phyloP scores from a whole-genome alignment of 2,888 invertebrate genomes.

The Apantesis nais region DNA sequence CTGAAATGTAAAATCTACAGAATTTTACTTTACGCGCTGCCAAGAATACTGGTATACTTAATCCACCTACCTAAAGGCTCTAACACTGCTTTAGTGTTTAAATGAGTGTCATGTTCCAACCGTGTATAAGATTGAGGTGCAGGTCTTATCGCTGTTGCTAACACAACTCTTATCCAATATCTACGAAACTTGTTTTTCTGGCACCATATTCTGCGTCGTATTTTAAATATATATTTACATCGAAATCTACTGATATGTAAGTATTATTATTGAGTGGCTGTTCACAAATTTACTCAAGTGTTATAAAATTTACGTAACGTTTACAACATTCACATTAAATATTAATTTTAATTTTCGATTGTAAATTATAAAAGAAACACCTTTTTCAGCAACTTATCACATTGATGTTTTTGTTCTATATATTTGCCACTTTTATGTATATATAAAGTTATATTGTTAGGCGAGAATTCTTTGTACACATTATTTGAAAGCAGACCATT shows the following conservation, averaged over 20 bases:
- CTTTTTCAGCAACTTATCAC: not conserved
- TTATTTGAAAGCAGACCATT: too few relatives aligned
- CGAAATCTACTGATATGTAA: conserved; percentile 14
- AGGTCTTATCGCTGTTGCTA: conserved; percentile 15
- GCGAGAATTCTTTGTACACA: not conserved
- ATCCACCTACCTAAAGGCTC: not conserved
- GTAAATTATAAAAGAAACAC: conserved; percentile 4
- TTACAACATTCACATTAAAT: conserved; percentile 4
- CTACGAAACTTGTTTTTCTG: conserved; percentile 9
- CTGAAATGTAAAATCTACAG: not conserved
- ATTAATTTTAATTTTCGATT: conserved; percentile 11
- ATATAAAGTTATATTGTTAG: not conserved
- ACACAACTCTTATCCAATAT: conserved; percentile 14
- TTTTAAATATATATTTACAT: conserved; percentile 22
- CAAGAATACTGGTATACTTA: too few relatives aligned
- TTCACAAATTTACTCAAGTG: conserved; percentile 42
- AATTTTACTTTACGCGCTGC: not conserved
- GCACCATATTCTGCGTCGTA: conserved; percentile 12
- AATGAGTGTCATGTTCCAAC: conserved; percentile 1
- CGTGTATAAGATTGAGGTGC: conserved; percentile 9
- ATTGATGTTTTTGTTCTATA: not conserved
- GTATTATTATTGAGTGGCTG: conserved; percentile 27
- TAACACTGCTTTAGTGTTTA: not conserved
- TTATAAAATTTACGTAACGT: conserved; percentile 25
- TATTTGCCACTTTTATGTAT: not conserved